A percentile compares a stretch with the other conserved stretches of the same genome.
Evolutionary conservation across 1,140 invertebrate species (phyloP).

Genomic region (Mesaphorura yosii): DNA sequence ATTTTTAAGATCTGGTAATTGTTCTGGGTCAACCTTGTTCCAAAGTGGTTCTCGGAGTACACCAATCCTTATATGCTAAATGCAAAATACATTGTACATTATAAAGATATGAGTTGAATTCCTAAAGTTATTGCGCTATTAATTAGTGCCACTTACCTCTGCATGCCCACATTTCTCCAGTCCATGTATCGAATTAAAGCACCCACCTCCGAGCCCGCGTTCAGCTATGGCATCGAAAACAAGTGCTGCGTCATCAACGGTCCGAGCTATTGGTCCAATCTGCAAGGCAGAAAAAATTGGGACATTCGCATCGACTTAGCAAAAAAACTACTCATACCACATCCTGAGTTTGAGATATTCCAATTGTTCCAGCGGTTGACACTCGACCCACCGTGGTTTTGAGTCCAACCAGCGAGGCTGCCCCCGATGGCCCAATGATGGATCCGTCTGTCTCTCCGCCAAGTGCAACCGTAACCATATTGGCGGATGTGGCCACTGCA

Average conservation of each 20-base stretch:
- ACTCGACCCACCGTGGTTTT: conserved; percentile 9
- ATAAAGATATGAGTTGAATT: too few relatives aligned
- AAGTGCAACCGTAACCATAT: conserved; percentile 9
- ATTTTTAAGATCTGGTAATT: not conserved
- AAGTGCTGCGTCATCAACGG: conserved; percentile 1
- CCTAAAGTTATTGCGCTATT: not conserved
- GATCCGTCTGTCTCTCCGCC: conserved; percentile 22
- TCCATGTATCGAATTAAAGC: not conserved
- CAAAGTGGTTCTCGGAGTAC: conserved; percentile 11
- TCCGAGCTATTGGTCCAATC: conserved; percentile 10
- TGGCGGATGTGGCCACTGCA: conserved; percentile 11
- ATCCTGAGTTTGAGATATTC: conserved; percentile 14
- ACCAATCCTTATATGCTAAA: not conserved
- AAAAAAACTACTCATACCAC: not conserved
- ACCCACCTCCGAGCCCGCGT: not conserved
- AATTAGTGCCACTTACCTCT: not conserved
- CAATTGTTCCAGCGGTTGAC: conserved; percentile 11
- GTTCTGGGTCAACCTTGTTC: conserved; percentile 1
- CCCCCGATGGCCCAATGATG: conserved; percentile 1
- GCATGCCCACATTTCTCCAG: not conserved
- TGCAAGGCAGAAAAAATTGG: not conserved
- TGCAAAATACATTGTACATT: too few relatives aligned
- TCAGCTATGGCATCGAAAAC: conserved; percentile 1
- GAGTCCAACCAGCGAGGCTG: conserved; percentile 1
- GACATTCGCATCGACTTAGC: not conserved